Base-by-base conservation (phyloP, 2,113 vertebrate genomes). In the Ammodytes dubius region DNA sequence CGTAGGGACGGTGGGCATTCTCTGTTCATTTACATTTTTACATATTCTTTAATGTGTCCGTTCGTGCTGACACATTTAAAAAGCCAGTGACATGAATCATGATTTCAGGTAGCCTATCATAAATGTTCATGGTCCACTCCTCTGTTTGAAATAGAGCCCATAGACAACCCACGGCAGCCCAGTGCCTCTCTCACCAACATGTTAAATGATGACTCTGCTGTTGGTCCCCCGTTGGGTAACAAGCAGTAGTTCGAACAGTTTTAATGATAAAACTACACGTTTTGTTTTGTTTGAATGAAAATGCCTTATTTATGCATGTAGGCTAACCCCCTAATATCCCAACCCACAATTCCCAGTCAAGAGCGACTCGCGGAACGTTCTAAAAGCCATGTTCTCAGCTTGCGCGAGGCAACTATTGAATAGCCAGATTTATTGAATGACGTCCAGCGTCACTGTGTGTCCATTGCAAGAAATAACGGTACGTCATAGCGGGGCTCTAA, bases 381-480 rank as follows among this genome's bases (percentile, higher is more conserved):
- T 57, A 6, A 61, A 27, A 70, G 75, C 69, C 61, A 2, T 12
- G 17, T 12, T 42, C 6, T 5, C 6, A 12, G 19, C 11, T 40
- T 3, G 9, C 70, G 53, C 63, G 5, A n/a, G 47, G 70, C 61
- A 11, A 42, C 42, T 14, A 45, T 53, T 79, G 54, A 63, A 65
- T 47, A 12, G 50, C 50, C 82, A 77, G 79, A 82, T 87, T 86
- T 83, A 50, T 54, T 60, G 50, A 84, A 61, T 83, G 77, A 53
- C 56, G 83, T 85, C 82, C 45, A 74, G 67, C 35, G 60, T 70
- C 77, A 76, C 57, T 50, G 43, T 47, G 74, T 84, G 69, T 79
- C 65, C 70, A 17, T 27, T 68, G 79, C 58, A 17, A 63, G 52
- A 86, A 88, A 79, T 85, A 89, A 90, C 81, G 43, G 86, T 79